A percentile compares a stretch with the other conserved stretches of the same genome.
Conservation (phyloP, 2,888 invertebrate genomes). For the Plebejus melissa region DNA sequence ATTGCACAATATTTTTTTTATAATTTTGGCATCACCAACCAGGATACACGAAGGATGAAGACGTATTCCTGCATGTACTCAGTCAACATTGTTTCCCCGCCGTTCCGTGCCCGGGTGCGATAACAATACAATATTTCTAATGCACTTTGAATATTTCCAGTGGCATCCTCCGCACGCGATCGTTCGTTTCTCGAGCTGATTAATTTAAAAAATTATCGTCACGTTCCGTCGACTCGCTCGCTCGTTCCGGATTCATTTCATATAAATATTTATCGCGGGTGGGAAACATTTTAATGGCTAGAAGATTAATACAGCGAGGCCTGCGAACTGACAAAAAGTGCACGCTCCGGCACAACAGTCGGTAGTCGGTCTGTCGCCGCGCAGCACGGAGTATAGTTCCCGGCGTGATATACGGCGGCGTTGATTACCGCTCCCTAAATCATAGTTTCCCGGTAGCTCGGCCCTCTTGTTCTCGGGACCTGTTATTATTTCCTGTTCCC, state of each 20-base stretch:
- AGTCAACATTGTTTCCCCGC: background rate
- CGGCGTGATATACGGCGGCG: constrained; percentile 39
- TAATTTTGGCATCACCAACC: background rate
- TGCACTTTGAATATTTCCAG: constrained; percentile 20
- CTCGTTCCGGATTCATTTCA: constrained; percentile 31
- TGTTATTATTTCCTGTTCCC: constrained; percentile 74
- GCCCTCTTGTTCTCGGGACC: constrained; percentile 50
- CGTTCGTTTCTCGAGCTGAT: constrained; percentile 33
- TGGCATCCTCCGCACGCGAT: constrained; percentile 35
- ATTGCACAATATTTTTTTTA: too few species aligned
- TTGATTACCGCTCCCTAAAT: constrained; percentile 54
- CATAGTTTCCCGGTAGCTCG: constrained; percentile 65
- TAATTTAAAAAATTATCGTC: constrained; percentile 32
- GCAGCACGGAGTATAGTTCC: background rate
- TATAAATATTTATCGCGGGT: constrained; percentile 28
- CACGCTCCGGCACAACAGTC: background rate
- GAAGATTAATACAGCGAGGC: constrained; percentile 11
- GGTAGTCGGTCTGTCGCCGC: background rate
- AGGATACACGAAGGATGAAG: background rate
- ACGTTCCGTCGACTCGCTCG: constrained; percentile 26
- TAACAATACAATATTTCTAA: constrained; percentile 22
- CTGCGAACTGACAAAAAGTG: background rate
- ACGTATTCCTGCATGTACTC: background rate
- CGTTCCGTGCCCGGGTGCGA: constrained; percentile 26
- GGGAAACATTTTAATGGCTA: background rate